phyloP scores from a whole-genome alignment of 2,888 invertebrate genomes.

The Drosophila quinaria region DNA sequence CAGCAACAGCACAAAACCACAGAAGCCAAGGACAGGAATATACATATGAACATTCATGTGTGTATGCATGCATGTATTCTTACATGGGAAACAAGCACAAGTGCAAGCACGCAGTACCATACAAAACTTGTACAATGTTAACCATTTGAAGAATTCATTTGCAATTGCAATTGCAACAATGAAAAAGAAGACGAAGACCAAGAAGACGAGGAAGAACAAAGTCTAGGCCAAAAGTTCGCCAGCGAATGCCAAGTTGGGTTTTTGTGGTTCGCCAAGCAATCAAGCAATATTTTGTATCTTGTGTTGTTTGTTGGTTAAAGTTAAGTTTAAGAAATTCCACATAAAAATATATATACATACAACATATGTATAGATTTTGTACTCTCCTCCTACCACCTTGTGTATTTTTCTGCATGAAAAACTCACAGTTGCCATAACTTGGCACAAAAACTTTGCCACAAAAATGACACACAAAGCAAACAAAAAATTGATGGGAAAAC shows the following conservation, averaged over 20 bases:
- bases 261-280: conserved; percentile 19
- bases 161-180: conserved; percentile 15
- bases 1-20: neutral
- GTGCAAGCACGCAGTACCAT: conserved; percentile 16
- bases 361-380: neutral
- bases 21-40: conserved; percentile 29
- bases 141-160: conserved; percentile 44
- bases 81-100: conserved; percentile 22
- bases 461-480: conserved; percentile 26
- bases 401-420: too few relatives aligned
- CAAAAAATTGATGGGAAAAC: neutral
- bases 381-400: too few relatives aligned
- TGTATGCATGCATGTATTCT: neutral
- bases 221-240: conserved; percentile 63
- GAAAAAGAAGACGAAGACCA: neutral
- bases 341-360: conserved; percentile 24
- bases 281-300: neutral
- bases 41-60: neutral
- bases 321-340: conserved; percentile 32
- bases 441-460: conserved; percentile 24
- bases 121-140: conserved; percentile 7
- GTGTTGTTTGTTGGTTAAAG: conserved; percentile 3
- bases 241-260: conserved; percentile 21
- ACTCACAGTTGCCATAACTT: conserved; percentile 27
- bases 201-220: conserved; percentile 25